Percentiles rank a stretch among this genome's conserved stretches.
Evolutionary conservation across 1,140 invertebrate species (phyloP).

Genomic region (Leptonema lineaticorne): DNA sequence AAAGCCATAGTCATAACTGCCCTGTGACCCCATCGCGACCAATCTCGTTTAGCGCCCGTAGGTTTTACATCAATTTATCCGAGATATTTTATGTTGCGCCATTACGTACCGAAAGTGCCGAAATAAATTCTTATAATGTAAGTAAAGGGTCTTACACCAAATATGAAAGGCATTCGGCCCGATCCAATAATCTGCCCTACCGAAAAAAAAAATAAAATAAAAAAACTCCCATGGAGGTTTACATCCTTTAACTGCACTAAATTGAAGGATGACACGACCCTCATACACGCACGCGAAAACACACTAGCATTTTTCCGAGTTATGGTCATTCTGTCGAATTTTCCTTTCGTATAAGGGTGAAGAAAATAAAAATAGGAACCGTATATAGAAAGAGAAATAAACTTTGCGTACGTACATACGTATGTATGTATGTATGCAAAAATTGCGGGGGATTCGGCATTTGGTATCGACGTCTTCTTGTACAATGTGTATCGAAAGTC

Average conservation of each 20-base stretch:
- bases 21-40: too few relatives aligned
- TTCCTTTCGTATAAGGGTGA: slow-evolving; percentile 31
- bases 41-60: too few relatives aligned
- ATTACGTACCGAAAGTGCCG: slow-evolving; percentile 40
- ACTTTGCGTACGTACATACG: background rate
- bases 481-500: too few relatives aligned
- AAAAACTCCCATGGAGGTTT: background rate
- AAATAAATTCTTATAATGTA: slow-evolving; percentile 43
- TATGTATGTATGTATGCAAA: slow-evolving; percentile 1
- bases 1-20: too few relatives aligned
- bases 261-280: slow-evolving; percentile 34
- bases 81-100: slow-evolving; percentile 40
- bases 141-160: slow-evolving; percentile 39
- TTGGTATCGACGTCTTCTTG: too few relatives aligned
- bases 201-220: background rate
- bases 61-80: slow-evolving; percentile 39
- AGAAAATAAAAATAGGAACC: background rate
- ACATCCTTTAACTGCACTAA: slow-evolving; percentile 34
- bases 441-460: too few relatives aligned
- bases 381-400: too few relatives aligned
- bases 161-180: slow-evolving; percentile 42
- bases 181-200: slow-evolving; percentile 39
- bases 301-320: too few relatives aligned
- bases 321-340: slow-evolving; percentile 40
- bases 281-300: too few relatives aligned